phyloP scores from a whole-genome alignment of 2,888 invertebrate genomes.

The Euzetes globulus region DNA sequence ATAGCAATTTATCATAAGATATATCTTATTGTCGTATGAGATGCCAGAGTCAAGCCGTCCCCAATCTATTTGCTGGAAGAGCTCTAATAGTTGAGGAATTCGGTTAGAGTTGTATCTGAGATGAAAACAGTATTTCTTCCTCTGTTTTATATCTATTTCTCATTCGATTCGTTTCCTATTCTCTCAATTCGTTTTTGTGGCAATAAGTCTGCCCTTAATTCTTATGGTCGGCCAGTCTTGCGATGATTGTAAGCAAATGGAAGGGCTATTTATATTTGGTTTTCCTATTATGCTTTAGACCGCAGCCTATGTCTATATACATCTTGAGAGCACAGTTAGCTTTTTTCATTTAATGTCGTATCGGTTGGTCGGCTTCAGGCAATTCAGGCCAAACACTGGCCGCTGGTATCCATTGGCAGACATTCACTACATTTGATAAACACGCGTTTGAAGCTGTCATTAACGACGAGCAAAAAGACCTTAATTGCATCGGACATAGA shows the following conservation, averaged over 20 bases:
- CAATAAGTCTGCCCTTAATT: conserved; percentile 12
- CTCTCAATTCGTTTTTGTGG: not conserved
- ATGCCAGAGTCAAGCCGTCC: conserved; percentile 8
- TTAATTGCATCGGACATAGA: conserved; percentile 28
- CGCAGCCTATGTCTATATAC: not conserved
- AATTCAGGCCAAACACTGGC: conserved; percentile 21
- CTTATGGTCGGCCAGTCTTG: conserved; percentile 13
- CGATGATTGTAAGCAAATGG: conserved; percentile 25
- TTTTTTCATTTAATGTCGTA: conserved; percentile 23
- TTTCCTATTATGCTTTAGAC: conserved; percentile 8
- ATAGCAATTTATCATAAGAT: conserved; percentile 3
- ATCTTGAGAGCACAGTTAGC: conserved; percentile 12
- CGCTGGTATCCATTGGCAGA: not conserved
- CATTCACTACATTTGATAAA: conserved; percentile 12
- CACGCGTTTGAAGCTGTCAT: conserved; percentile 25
- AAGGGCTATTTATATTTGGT: conserved; percentile 29
- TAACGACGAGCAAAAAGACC: not conserved
- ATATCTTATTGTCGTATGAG: not conserved
- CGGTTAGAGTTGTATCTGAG: not conserved
- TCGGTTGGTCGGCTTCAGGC: conserved; percentile 28
- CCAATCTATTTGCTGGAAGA: not conserved
- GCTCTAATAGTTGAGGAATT: not conserved
- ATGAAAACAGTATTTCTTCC: not conserved
- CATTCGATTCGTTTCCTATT: not conserved
- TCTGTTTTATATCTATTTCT: not conserved